Conservation (phyloP, 2,888 invertebrate species). For the Trissolcus japonicus region DNA sequence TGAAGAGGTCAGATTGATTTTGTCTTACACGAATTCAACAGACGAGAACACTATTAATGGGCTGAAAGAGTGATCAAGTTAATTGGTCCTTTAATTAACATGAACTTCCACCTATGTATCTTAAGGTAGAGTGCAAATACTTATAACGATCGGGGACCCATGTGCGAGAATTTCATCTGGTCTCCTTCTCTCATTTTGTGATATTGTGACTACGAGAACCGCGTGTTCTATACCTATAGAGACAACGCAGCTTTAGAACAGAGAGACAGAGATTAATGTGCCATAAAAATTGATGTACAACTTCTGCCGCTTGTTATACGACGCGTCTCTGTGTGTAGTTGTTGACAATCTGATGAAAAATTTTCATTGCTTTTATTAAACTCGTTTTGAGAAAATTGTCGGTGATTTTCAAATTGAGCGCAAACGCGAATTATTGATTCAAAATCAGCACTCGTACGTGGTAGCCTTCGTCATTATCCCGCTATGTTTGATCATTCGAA, state of each 20-base stretch:
- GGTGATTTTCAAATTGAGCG: conserved; percentile 4
- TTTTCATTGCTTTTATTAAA: conserved; percentile 4
- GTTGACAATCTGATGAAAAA: conserved; percentile 17
- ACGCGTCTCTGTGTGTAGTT: conserved; percentile 1
- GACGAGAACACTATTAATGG: conserved; percentile 59
- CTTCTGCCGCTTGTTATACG: conserved; percentile 12
- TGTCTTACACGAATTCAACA: conserved; percentile 25
- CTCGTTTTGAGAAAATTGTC: not conserved
- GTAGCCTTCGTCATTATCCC: conserved; percentile 7
- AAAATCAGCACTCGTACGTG: conserved; percentile 16
- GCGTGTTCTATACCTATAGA: conserved; percentile 13
- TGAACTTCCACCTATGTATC: conserved; percentile 49
- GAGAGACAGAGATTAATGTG: conserved; percentile 23
- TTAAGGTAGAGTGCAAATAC: conserved; percentile 63
- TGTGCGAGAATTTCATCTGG: conserved; percentile 59
- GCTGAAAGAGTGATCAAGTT: conserved; percentile 64
- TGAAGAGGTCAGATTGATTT: conserved; percentile 32
- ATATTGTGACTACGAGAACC: conserved; percentile 22
- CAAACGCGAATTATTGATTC: conserved; percentile 19
- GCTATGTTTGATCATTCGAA: conserved; percentile 23
- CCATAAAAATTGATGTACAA: conserved; percentile 10
- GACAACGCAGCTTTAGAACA: conserved; percentile 4
- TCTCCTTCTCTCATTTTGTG: conserved; percentile 46
- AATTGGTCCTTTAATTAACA: conserved; percentile 69
- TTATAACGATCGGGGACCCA: conserved; percentile 63